Evolutionary conservation across 2,113 vertebrate genomes (phyloP).

Genomic region (Sapayoa aenigma): DNA sequence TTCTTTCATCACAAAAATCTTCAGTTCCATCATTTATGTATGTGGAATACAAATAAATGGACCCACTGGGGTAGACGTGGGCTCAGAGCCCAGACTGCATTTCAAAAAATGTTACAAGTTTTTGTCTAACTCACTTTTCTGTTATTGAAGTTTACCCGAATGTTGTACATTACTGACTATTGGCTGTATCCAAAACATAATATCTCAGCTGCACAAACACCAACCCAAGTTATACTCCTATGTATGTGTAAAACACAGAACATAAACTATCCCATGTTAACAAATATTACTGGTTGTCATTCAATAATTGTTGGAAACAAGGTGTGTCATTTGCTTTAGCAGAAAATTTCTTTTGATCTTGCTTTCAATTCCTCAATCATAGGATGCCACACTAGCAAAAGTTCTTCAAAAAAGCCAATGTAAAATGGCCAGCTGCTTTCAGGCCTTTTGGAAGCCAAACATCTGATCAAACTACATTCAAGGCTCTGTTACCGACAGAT

Average conservation of each 20-base stretch:
- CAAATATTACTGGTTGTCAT: neutral
- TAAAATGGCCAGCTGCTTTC: neutral
- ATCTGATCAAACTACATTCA: neutral
- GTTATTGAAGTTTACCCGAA: neutral
- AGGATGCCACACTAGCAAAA: neutral
- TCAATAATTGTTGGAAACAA: neutral
- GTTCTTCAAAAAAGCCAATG: neutral
- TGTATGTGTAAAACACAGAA: neutral
- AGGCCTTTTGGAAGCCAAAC: neutral
- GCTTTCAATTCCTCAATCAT: neutral
- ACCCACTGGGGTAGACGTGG: neutral
- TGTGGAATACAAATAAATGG: slow-evolving; percentile 27
- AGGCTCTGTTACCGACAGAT: neutral
- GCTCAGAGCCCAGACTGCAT: slow-evolving; percentile 25
- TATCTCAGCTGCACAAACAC: neutral
- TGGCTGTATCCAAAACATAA: neutral
- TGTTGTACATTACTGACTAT: neutral
- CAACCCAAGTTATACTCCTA: neutral
- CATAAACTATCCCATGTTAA: neutral
- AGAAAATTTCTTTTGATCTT: neutral
- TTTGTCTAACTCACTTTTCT: neutral
- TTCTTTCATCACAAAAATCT: slow-evolving; percentile 41
- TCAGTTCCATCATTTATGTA: slow-evolving; percentile 29
- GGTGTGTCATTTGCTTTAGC: neutral
- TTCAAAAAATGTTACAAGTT: neutral